Percentiles rank a stretch among this genome's conserved stretches.
Conservation (phyloP, 2,113 vertebrate species). For the Lophura nycthemera region DNA sequence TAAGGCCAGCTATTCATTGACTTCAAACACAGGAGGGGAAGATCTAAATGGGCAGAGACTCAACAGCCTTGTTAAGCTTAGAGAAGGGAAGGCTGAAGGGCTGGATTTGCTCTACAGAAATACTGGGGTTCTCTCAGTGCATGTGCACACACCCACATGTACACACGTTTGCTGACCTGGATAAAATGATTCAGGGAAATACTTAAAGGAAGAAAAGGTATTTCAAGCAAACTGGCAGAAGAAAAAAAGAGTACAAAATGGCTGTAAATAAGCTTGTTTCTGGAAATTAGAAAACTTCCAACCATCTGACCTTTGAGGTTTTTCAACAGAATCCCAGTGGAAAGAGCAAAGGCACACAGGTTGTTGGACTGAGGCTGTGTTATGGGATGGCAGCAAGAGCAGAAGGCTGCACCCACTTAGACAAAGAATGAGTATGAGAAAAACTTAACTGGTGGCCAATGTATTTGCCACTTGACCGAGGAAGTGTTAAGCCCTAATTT, state of each 20-base stretch:
- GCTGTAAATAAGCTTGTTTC: background rate
- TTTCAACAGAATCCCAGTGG: background rate
- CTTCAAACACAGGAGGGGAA: background rate
- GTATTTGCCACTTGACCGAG: background rate
- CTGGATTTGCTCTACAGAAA: background rate
- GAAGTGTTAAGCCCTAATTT: background rate
- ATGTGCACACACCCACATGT: background rate
- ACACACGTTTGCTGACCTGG: background rate
- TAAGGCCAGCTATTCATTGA: background rate
- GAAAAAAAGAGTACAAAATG: background rate
- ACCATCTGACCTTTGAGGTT: background rate
- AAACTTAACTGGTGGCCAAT: background rate
- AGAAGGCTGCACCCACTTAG: background rate
- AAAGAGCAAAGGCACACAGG: background rate
- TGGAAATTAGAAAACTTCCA: background rate
- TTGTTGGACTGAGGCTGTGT: background rate
- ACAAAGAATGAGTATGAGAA: background rate
- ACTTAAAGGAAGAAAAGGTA: background rate
- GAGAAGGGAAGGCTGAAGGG: background rate
- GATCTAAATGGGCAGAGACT: background rate
- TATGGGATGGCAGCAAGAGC: background rate
- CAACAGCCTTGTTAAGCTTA: background rate
- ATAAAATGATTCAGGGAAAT: background rate
- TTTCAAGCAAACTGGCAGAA: background rate
- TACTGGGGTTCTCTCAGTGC: background rate